Evolutionary conservation across 1,140 invertebrate genomes (phyloP), one percentile per base, ranked within the genome.

Genomic region (Cryptotermes secundus): DNA sequence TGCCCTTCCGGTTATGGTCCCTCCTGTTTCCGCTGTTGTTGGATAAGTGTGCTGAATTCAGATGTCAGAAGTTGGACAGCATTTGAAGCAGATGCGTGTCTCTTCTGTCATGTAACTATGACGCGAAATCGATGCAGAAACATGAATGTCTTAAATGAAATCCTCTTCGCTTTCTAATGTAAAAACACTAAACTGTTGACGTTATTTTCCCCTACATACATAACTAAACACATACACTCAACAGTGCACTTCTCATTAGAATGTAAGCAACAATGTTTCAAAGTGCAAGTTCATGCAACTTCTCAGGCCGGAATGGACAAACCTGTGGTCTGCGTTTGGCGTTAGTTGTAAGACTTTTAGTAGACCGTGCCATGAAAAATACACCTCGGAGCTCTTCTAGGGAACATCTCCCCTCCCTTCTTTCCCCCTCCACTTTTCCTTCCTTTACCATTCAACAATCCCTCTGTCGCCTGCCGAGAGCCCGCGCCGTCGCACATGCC

Each of bases 371-470:
- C 59, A 31, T 31, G 59, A 72, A 72, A 72, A 72, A 72, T 72
- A 72, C 59, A 72, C 59, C 59, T 72, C 59, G 26, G 31, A 72
- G 59, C 59, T 72, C 59, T 72, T 72, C 59, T n/a, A 72, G 26
- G 59, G 59, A 72, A 31, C 26, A 9, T 6, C 26, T 72, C 59
- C 59, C 59, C 59, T 31, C 59, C 31, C n/a, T 16, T 72, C n/a
- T 72, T 72, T 31, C n/a, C 59, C 59, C 59, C 59, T 59, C 53
- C 53, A 59, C 16, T 3, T 3, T 26, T 59, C 53, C 53, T n/a
- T 72, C 53, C 53, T 59, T 59, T 6, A 6, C 59, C 59, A 72
- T 72, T 72, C 59, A 72, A 72, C 59, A 72, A 72, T 72, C 59
- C 59, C 59, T 59, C 59, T 31, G 59, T 72, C 59, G 26, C 31